phyloP scores from a whole-genome alignment of 2,113 vertebrate genomes.

The Hemichromis elongatus region DNA sequence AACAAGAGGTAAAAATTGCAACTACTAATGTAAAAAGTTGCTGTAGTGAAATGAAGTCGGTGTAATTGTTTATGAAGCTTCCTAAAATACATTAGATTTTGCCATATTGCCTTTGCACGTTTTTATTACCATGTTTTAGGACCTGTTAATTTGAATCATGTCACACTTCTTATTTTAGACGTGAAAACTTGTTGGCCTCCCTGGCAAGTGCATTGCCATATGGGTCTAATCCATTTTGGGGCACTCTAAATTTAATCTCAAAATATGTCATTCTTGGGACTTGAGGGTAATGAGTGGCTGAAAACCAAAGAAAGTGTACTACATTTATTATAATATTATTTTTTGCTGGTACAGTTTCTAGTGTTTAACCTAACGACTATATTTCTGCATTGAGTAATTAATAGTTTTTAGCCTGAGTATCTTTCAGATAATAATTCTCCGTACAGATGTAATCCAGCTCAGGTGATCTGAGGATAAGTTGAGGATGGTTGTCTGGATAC shows the following conservation, averaged over 20 bases:
- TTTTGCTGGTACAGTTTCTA: neutral
- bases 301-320: neutral
- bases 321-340: no score
- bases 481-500: neutral
- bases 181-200: conserved; percentile 1
- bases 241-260: neutral
- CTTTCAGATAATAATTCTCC: neutral
- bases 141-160: neutral
- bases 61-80: neutral
- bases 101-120: neutral
- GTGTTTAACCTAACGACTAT: neutral
- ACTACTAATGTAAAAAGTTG: neutral
- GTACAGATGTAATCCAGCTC: neutral
- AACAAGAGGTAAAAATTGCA: neutral
- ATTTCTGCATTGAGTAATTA: neutral
- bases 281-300: neutral
- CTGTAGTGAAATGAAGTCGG: neutral
- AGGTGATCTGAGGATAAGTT: neutral
- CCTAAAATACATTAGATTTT: neutral
- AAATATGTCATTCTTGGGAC: neutral
- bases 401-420: neutral
- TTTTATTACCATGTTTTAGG: neutral
- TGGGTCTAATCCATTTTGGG: conserved; percentile 1
- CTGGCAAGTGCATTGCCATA: conserved; percentile 5
- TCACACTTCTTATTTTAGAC: conserved; percentile 14